These are phyloP conservation scores for Smittia aterrima DNA, from an alignment of 2,888 invertebrate genomes.

Conservation along the genomic window DNA sequence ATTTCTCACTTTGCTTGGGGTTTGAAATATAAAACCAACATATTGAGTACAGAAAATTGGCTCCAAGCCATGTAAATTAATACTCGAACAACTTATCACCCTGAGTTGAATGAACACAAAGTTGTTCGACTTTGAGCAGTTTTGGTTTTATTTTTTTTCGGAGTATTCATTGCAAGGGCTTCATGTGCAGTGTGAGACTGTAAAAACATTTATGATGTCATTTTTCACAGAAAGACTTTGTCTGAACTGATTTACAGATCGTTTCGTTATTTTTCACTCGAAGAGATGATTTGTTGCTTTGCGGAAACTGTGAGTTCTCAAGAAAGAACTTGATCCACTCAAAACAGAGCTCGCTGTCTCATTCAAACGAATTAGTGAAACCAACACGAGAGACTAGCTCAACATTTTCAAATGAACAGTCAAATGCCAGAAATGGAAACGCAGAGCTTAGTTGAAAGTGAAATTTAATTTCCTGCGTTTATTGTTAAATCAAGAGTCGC, in stretches of 20 bases:
- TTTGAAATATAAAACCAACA: constrained; percentile 29
- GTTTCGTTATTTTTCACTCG: constrained; percentile 18
- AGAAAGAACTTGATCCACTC: neutral
- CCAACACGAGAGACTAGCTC: too few relatives aligned
- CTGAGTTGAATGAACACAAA: constrained; percentile 19
- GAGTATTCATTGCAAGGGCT: constrained; percentile 2
- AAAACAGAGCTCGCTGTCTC: too few relatives aligned
- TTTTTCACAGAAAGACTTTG: neutral
- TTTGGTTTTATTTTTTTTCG: neutral
- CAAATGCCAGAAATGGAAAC: neutral
- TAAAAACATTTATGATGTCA: neutral
- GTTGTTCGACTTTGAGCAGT: neutral
- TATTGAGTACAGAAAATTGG: constrained; percentile 35
- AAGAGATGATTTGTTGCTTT: neutral
- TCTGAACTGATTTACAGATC: constrained; percentile 20
- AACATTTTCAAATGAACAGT: neutral
- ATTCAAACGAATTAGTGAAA: too few relatives aligned
- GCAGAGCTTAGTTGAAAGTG: neutral
- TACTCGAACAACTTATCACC: constrained; percentile 34
- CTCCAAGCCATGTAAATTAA: constrained; percentile 37
- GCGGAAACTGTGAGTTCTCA: neutral
- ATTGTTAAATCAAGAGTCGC: constrained; percentile 18
- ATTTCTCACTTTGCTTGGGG: constrained; percentile 26
- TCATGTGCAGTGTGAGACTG: neutral
- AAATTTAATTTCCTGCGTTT: constrained; percentile 32